Evolutionary conservation across 1,140 invertebrate species (phyloP), one percentile per base, ranked within the genome.

Genomic region (Zophobas morio): DNA sequence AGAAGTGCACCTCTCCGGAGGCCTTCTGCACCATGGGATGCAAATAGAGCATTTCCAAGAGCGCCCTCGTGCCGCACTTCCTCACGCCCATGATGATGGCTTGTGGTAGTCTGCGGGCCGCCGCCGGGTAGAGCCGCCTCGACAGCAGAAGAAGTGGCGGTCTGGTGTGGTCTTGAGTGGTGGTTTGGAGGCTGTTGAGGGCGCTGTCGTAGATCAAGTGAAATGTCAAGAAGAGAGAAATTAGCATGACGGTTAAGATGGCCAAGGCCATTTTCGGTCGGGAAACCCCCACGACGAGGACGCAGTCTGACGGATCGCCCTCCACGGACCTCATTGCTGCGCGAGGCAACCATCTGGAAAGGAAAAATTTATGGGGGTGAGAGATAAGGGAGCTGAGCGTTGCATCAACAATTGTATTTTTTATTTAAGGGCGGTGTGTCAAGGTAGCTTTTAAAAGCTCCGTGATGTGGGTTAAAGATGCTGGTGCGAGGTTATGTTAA

Each of bases 11-110:
- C 87, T 98, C 96, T 8, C 96, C 94, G 6, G 95, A 94, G 2
- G 96, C 95, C 84, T 97, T 97, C 86, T 96, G 95, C 40, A 98
- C 93, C 87, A 95, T 91, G 6, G 96, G 96, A 88, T 99, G 97
- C 4, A 98, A 89, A 84, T 96, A 96, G 35, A 99, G 90, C 94
- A 98, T 98, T 88, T 98, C 97, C 36, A 99, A 91, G 0, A 99
- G 88, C 1, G 97, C 97, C 46, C 96, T 88, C 0, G 97, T 99
- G 35, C 97, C 97, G 84, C 96, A 96, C 87, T 99, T 99, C 79
- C 97, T 90, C 39, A 97, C 96, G 46, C 97, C 85, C 81, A 98
- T 94, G 81, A 99, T 98, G 78, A 99, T 93, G 5, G 96, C 96
- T 90, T 84, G 83, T 1, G 84, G 83, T 49, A 84, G 74, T 54